Percentiles rank a stretch among this genome's conserved stretches.
Conservation (phyloP, 2,113 vertebrate species). For the Pteropus alecto region DNA sequence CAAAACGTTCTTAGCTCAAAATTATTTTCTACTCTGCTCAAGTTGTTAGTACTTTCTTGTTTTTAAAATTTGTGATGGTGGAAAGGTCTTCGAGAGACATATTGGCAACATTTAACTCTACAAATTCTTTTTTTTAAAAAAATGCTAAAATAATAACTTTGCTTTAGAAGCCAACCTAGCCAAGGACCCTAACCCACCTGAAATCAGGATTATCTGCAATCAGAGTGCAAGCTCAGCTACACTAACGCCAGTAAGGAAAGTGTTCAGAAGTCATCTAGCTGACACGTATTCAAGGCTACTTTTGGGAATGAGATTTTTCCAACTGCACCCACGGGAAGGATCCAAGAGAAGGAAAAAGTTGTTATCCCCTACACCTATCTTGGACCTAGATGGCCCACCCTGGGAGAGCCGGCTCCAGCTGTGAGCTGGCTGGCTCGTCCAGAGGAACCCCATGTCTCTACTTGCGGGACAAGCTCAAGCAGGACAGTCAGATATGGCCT, state of each 20-base stretch:
- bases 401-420: background rate
- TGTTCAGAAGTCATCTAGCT: background rate
- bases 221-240: background rate
- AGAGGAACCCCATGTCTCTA: background rate
- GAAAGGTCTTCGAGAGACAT: conserved; percentile 47
- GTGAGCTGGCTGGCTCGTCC: background rate
- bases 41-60: background rate
- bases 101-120: conserved; percentile 22
- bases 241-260: background rate
- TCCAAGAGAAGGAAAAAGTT: background rate
- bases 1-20: background rate
- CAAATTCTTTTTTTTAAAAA: background rate
- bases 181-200: background rate
- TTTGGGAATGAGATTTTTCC: background rate
- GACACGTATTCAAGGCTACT: background rate
- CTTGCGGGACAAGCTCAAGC: background rate
- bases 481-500: background rate
- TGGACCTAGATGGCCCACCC: background rate
- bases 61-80: conserved; percentile 43
- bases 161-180: background rate
- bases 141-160: background rate
- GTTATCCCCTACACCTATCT: background rate
- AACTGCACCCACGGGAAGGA: background rate
- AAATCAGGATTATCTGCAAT: background rate
- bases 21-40: background rate